Evolutionary conservation across 2,888 invertebrate genomes (phyloP).

Genomic region (Drosophila neutralis): DNA sequence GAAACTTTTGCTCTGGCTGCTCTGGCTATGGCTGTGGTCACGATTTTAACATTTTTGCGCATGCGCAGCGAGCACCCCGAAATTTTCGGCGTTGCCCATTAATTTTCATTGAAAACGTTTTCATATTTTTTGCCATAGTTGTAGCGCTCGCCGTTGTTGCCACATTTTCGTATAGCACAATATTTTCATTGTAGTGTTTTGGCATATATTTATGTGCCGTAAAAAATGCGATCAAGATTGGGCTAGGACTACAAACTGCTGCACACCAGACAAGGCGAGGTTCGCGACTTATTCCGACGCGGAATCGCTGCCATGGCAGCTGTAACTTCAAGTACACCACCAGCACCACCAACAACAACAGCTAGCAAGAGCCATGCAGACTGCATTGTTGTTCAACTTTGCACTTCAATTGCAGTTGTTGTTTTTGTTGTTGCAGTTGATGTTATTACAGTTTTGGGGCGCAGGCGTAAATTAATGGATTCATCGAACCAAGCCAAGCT

Average conservation of each 20-base stretch:
- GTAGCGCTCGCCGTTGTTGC: constrained; percentile 56
- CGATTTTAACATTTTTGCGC: constrained; percentile 84
- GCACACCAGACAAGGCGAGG: constrained; percentile 67
- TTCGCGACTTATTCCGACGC: constrained; percentile 50
- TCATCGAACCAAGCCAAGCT: constrained; percentile 57
- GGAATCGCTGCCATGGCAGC: constrained; percentile 35
- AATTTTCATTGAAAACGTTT: constrained; percentile 82
- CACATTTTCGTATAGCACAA: constrained; percentile 74
- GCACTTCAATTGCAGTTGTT: constrained; percentile 71
- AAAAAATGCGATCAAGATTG: constrained; percentile 82
- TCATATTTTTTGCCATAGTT: constrained; percentile 77
- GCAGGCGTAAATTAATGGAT: constrained; percentile 80
- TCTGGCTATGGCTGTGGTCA: constrained; percentile 71
- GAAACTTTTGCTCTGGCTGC: constrained; percentile 18
- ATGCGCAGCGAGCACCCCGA: constrained; percentile 81
- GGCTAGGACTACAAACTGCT: constrained; percentile 61
- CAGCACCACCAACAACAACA: constrained; percentile 16
- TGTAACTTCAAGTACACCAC: constrained; percentile 47
- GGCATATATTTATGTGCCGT: constrained; percentile 82
- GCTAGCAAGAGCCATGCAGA: constrained; percentile 12
- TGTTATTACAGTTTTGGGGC: constrained; percentile 66
- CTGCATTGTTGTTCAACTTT: constrained; percentile 72
- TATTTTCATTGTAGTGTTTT: constrained; percentile 80
- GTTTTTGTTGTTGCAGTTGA: constrained; percentile 46
- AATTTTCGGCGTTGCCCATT: constrained; percentile 79